Base-by-base conservation (phyloP, 2,888 invertebrate species). In the Ypsolopha scabrella region DNA sequence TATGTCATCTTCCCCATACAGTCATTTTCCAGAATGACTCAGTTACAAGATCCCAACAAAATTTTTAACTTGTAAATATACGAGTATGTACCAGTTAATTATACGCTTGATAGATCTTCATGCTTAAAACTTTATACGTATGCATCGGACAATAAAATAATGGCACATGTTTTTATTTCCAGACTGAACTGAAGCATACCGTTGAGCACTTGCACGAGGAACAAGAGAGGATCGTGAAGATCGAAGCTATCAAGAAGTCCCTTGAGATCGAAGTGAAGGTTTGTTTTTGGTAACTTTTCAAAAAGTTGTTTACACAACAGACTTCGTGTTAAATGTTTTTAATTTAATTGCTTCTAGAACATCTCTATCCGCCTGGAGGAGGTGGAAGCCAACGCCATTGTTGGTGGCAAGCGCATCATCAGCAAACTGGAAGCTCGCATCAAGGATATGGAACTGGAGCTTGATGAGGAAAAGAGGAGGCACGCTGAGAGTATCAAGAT, bases 401-500 rank as follows among this genome's bases (percentile, higher is more conserved):
- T 97, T 65, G 97, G 97, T 70, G 96, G 97, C 75, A 97, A 94
- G 87, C 94, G 98, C 67, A 96, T 97, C 88, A 97, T 98, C 89
- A 94, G 96, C 91, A 98, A 98, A 89, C 90, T 98, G 76, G 98
- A 98, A 83, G 94, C 97, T 62, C 91, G 94, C 90, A 93, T 98
- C 69, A 95, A 96, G 72, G 98, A 98, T 73, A 88, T 97, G 83
- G 98, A 98, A 85, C 88, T 96, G 64, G 97, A 97, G 83, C 86
- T 96, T 62, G 98, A 98, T 73, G 98, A 97, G 82, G 98, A 98
- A 87, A 97, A 96, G 90, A 93, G 97, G 78, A 93, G 97, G 77
- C 98, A 98, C 87, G 93, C 96, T 63, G 98, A 98, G 87, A 97
- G 97, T 70, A 95, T 97, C 81, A 97, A 97, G 90, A 96, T 97